phyloP scores from a whole-genome alignment of 2,113 vertebrate species.

The Aphyosemion australe region DNA sequence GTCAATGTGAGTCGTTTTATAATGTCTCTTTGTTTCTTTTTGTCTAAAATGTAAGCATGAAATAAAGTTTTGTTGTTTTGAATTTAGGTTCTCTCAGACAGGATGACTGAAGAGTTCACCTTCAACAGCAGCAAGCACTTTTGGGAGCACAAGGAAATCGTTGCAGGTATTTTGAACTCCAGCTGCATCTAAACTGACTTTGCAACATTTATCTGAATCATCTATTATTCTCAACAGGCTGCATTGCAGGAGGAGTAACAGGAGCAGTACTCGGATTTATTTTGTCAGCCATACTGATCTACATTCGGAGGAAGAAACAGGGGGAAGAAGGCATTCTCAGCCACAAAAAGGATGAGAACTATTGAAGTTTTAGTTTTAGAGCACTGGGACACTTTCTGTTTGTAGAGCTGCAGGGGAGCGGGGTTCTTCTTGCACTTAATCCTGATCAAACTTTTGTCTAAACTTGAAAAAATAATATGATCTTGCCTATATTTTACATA shows the following conservation, averaged over 20 bases:
- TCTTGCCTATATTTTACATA: not conserved
- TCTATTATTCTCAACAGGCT: conserved; percentile 65
- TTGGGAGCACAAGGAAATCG: conserved; percentile 82
- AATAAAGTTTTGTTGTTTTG: conserved; percentile 6
- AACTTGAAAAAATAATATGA: not conserved
- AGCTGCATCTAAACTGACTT: not conserved
- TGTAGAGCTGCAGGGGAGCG: not conserved
- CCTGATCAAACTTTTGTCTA: conserved; percentile 9
- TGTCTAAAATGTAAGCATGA: not conserved
- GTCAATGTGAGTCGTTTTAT: conserved; percentile 12
- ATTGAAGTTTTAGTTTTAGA: conserved; percentile 79
- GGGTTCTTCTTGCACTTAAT: not conserved
- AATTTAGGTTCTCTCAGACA: conserved; percentile 39
- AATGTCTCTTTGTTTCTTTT: not conserved
- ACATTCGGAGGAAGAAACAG: conserved; percentile 86
- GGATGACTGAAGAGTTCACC: not conserved
- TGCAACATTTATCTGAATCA: not conserved
- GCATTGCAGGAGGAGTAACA: conserved; percentile 84
- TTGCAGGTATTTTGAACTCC: conserved; percentile 75
- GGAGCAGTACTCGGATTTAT: conserved; percentile 80
- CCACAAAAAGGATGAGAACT: conserved; percentile 79
- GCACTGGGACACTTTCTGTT: not conserved
- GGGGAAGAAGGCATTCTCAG: conserved; percentile 81
- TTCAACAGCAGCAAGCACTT: conserved; percentile 65
- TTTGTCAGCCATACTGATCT: conserved; percentile 83